Conservation (phyloP, 2,113 vertebrate species). For the Zeus faber region DNA sequence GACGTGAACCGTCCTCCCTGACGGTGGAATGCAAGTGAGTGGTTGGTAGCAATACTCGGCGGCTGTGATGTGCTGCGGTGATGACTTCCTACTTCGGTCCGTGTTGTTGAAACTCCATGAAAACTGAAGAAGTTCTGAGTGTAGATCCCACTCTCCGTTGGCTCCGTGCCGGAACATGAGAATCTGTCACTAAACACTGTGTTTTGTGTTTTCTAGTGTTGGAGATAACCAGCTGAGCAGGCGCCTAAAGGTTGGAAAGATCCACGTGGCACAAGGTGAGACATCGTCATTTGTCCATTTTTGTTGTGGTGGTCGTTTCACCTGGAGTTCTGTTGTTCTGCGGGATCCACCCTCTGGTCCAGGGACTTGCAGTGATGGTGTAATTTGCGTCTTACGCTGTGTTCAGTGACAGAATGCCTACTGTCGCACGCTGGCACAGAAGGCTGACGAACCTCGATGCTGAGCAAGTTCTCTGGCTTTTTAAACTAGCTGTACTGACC, state of each 20-base stretch:
- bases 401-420: conserved; percentile 58
- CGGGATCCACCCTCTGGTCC: no score
- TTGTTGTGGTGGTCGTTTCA: not conserved
- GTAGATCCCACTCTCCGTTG: not conserved
- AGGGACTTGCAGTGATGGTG: conserved; percentile 55
- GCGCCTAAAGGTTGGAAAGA: not conserved
- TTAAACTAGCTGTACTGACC: no score
- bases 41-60: no score
- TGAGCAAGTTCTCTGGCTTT: conserved; percentile 31
- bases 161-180: not conserved
- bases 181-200: not conserved
- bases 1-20: no score
- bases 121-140: not conserved
- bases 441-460: conserved; percentile 42
- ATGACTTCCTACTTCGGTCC: conserved; percentile 1
- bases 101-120: conserved; percentile 1
- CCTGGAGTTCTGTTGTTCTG: no score
- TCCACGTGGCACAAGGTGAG: not conserved
- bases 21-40: no score
- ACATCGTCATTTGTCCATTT: not conserved
- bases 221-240: not conserved
- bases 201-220: not conserved
- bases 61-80: not conserved
- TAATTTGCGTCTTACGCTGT: conserved; percentile 63
- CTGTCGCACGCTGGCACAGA: conserved; percentile 46